Evolutionary conservation across 2,797 vertebrate species (phyloP), one percentile per base, ranked within the genome.

Genomic region (Poecile montanus): DNA sequence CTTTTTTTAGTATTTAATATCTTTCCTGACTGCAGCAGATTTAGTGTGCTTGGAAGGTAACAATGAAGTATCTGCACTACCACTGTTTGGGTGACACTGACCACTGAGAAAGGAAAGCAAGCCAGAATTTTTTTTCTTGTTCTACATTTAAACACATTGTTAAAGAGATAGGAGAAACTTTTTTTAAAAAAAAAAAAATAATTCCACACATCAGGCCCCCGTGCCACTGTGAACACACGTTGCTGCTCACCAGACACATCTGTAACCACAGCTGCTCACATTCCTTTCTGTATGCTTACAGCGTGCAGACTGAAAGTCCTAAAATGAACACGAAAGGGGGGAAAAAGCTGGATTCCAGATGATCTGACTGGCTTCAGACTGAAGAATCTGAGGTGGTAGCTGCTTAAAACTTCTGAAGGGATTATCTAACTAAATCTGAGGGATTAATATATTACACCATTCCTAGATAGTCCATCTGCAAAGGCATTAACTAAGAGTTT

Each of bases 1-100:
- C 29, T 89, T 91, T 67, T 75, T 60, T 47, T 42, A 91, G 67
- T 58, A 61, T 96, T 94, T 89, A 89, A 34, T 95, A 84, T 80
- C 44, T 91, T 94, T 30, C 48, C 67, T 61, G 66, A 32, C 80
- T 85, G 34, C 11, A 67, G 45, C 67, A 29, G 57, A 92, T 95
- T 92, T 85, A 38, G 40, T 38, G 50, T 15, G 78, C 54, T 72
- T 86, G 51, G 16, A 88, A 78, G 82, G 23, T n/a, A 93, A 61
- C n/a, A 13, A 25, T 48, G 47, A 56, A 83, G 15, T 58, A 29
- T 58, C 70, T 42, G 66, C 76, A 74, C 44, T 30, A 47, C 32
- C 47, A 25, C 61, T 27, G 34, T 57, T 53, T 63, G 32, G 75
- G 82, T 36, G 42, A 81, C 44, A 80, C 40, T 25, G 62, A 63